Evolutionary conservation across 1,140 invertebrate species (phyloP).

Genomic region (Sminthurinus signatus): DNA sequence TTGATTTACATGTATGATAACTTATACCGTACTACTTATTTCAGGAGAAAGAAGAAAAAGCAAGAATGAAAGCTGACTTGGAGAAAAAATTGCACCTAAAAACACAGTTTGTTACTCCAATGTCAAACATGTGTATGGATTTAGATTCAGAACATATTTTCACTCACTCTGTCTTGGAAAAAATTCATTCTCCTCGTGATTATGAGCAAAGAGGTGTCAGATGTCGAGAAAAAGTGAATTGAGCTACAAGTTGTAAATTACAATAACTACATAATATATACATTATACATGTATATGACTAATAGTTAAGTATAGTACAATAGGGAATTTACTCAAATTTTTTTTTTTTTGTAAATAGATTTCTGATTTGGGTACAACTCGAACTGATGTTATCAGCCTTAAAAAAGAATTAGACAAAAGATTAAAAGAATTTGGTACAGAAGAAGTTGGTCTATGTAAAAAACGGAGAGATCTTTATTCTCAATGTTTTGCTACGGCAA

Average conservation of each 20-base stretch:
- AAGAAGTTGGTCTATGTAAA: not conserved
- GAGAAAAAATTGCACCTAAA: too few species aligned
- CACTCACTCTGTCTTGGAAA: not conserved
- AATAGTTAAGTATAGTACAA: not conserved
- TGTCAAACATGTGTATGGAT: too few species aligned
- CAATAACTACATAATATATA: too few species aligned
- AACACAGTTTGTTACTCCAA: too few species aligned
- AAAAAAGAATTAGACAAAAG: constrained; percentile 3
- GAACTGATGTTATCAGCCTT: not conserved
- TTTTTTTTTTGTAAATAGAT: not conserved
- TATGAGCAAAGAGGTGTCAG: not conserved
- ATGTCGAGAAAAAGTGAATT: not conserved
- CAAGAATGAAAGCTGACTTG: too few species aligned
- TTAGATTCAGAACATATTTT: too few species aligned
- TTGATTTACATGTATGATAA: too few species aligned
- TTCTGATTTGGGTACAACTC: not conserved
- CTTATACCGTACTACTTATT: too few species aligned
- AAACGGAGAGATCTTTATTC: not conserved
- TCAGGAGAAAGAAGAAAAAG: too few species aligned
- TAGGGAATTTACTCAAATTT: not conserved
- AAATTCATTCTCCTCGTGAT: not conserved
- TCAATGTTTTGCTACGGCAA: not conserved
- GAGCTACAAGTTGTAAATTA: too few species aligned
- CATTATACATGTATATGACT: not conserved
- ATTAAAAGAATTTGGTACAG: not conserved